Percentiles rank a stretch among this genome's conserved stretches.
Evolutionary conservation across 35 echinoderm and acorn worm genomes (phyloP).

Genomic region (Patiria miniata): DNA sequence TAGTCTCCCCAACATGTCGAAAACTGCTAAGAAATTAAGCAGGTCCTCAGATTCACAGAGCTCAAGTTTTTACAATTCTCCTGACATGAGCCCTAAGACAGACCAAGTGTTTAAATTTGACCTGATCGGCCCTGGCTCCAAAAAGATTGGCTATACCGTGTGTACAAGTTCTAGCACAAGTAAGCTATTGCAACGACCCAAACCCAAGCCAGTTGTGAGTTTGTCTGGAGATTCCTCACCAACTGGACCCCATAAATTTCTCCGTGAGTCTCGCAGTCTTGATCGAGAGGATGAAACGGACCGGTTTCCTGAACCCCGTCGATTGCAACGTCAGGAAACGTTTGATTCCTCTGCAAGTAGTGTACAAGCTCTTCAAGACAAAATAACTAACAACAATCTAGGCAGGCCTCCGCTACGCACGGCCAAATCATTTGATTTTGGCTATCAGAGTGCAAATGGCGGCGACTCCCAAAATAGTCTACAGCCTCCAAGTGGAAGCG

Average conservation of each 20-base stretch:
- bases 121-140: slow-evolving; percentile 15
- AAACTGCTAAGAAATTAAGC: not conserved
- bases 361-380: slow-evolving; percentile 19
- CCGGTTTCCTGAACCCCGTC: slow-evolving; percentile 2
- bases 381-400: slow-evolving; percentile 9
- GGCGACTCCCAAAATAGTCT: not conserved
- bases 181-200: not conserved
- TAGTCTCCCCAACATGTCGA: slow-evolving; percentile 17
- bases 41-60: slow-evolving; percentile 7
- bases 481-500: slow-evolving; percentile 8
- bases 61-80: slow-evolving; percentile 11
- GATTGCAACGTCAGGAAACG: slow-evolving; percentile 33
- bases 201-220: not conserved
- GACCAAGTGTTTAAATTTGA: slow-evolving; percentile 17
- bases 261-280: slow-evolving; percentile 17
- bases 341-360: slow-evolving; percentile 24
- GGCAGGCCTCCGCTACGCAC: slow-evolving; percentile 24
- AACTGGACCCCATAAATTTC: slow-evolving; percentile 4
- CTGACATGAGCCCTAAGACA: not conserved
- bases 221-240: not conserved
- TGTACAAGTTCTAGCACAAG: slow-evolving; percentile 30
- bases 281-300: slow-evolving; percentile 10
- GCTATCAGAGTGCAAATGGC: not conserved
- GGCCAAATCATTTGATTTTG: slow-evolving; percentile 4
- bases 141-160: not conserved